Conservation (phyloP, 2,113 vertebrate genomes). For the Lanius collurio region DNA sequence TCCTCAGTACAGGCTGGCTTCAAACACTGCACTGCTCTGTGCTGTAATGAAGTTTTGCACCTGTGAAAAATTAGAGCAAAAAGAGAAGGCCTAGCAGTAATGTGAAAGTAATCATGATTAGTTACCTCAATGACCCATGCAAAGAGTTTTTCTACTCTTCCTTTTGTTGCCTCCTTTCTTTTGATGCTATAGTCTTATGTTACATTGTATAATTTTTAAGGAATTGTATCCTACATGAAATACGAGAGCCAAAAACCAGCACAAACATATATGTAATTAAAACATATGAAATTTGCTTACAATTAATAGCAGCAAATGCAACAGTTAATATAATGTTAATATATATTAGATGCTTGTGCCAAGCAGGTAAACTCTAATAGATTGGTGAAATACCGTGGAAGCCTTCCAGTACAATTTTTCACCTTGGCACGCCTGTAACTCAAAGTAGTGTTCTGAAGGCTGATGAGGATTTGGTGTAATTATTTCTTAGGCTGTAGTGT, state of each 20-base stretch:
- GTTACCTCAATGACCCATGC: not conserved
- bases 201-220: not conserved
- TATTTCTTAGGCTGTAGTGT: not conserved
- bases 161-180: not conserved
- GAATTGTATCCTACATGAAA: not conserved
- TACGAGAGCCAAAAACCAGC: accelerated
- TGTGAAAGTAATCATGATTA: not conserved
- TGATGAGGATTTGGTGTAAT: not conserved
- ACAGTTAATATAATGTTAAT: not conserved
- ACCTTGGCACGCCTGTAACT: not conserved
- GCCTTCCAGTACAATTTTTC: not conserved
- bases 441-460: not conserved
- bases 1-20: not conserved
- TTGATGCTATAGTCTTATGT: not conserved
- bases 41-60: not conserved
- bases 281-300: not conserved
- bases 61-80: not conserved
- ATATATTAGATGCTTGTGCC: not conserved
- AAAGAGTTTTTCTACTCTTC: not conserved
- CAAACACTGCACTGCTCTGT: not conserved
- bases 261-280: not conserved
- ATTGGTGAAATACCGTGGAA: not conserved
- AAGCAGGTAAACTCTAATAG: not conserved
- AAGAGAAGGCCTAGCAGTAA: not conserved
- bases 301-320: not conserved